Evolutionary conservation across 2,113 vertebrate genomes (phyloP).

Genomic region (Potamarius usumacintae): DNA sequence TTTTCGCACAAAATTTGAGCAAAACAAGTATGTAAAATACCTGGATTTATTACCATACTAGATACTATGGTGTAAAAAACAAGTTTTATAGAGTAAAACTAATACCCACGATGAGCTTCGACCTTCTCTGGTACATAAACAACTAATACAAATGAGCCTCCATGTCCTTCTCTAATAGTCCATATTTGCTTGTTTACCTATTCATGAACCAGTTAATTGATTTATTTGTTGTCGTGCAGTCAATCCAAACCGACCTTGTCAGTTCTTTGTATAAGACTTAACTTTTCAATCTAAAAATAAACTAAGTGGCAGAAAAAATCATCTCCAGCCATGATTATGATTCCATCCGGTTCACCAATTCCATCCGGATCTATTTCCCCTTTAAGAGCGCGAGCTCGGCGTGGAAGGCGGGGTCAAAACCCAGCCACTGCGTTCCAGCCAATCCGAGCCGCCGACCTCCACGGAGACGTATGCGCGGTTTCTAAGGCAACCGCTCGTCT

Average conservation of each 20-base stretch:
- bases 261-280: not conserved
- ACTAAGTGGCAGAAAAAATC: not conserved
- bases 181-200: not conserved
- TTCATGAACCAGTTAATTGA: not conserved
- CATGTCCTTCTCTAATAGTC: not conserved
- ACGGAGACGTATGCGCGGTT: slow-evolving; percentile 57
- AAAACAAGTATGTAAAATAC: not conserved
- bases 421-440: slow-evolving; percentile 58
- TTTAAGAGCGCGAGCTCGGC: slow-evolving; percentile 56
- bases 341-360: not conserved
- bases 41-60: not conserved
- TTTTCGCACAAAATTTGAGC: not conserved
- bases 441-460: slow-evolving; percentile 58
- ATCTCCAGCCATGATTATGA: not conserved
- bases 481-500: slow-evolving; percentile 62
- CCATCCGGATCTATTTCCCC: slow-evolving; percentile 48
- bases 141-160: not conserved
- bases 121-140: too few species aligned
- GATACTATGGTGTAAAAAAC: not conserved
- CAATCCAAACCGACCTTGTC: not conserved
- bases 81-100: not conserved
- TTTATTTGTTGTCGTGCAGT: not conserved
- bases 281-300: not conserved
- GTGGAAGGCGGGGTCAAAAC: slow-evolving; percentile 51
- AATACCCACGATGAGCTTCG: not conserved